Evolutionary conservation across 2,888 invertebrate species (phyloP), one percentile per base, ranked within the genome.

Genomic region (Acanthosepion lycidas): DNA sequence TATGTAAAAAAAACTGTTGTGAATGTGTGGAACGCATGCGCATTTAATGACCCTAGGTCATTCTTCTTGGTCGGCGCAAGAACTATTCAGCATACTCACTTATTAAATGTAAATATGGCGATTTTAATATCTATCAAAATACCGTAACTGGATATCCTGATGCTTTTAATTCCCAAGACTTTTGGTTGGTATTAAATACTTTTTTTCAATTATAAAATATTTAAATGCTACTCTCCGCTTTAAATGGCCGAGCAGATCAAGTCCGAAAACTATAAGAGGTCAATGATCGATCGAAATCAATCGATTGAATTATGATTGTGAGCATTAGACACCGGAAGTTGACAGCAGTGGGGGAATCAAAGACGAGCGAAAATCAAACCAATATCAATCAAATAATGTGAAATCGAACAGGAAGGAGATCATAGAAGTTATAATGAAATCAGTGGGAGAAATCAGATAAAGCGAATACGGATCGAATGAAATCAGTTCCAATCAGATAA

Each of bases 401-500:
- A 78, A 78, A n/a, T 78, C 78, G 78, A 78, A 78, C 78, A 18
- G 78, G 33, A 33, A 78, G n/a, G 15, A 78, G n/a, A 33, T 78
- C 59, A 59, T 23, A 59, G 59, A 78, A 78, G 15, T n/a, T 78
- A n/a, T 78, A 78, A 78, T 78, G 78, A 78, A 78, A 78, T 78
- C 78, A 78, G 33, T 78, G 78, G 23, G 0, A 78, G 23, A 33
- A n/a, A 78, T 33, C n/a, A 78, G 78, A 78, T 78, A 78, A 78
- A n/a, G n/a, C n/a, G 33, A 33, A 78, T 33, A 78, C 78, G 23
- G 33, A 33, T 78, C 78, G n/a, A n/a, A 78, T 78, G 15, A 33
- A 78, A 78, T 78, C 78, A 78, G 78, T 78, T 78, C n/a, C 78
- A 78, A 78, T 78, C 78, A n/a, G 78, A 78, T 78, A n/a, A n/a